A percentile compares a stretch with the other conserved stretches of the same genome.
Evolutionary conservation across 2,113 vertebrate genomes (phyloP).

Genomic region (Empidonax alnorum): DNA sequence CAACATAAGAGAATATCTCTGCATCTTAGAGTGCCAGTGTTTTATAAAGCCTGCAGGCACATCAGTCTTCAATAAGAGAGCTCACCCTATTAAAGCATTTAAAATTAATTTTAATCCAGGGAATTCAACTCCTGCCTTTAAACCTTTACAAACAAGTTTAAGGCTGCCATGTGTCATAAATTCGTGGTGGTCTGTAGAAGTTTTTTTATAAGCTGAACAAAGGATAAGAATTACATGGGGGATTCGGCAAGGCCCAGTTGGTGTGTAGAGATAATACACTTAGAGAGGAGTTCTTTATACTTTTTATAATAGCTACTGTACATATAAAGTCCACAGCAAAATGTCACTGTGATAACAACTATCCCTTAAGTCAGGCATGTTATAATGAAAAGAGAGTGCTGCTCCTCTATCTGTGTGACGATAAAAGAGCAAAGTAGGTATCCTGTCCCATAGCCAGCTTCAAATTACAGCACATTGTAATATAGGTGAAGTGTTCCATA

Average conservation of each 20-base stretch:
- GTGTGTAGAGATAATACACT: neutral
- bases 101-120: conserved; percentile 46
- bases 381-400: neutral
- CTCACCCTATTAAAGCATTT: conserved; percentile 15
- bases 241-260: conserved; percentile 6
- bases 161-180: conserved; percentile 28
- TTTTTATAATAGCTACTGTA: conserved; percentile 5
- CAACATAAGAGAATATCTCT: conserved; percentile 18
- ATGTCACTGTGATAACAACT: conserved; percentile 6
- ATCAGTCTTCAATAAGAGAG: conserved; percentile 1
- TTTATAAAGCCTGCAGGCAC: conserved; percentile 40
- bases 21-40: neutral
- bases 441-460: neutral
- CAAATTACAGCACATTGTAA: no score
- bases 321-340: neutral
- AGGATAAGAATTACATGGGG: neutral
- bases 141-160: conserved; percentile 32
- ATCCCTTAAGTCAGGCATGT: neutral
- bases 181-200: neutral
- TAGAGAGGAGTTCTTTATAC: neutral
- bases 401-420: neutral
- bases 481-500: neutral
- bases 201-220: conserved; percentile 11
- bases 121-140: conserved; percentile 46
- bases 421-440: neutral